phyloP scores from a whole-genome alignment of 2,888 invertebrate genomes.

The Stenolophus ochropezus region DNA sequence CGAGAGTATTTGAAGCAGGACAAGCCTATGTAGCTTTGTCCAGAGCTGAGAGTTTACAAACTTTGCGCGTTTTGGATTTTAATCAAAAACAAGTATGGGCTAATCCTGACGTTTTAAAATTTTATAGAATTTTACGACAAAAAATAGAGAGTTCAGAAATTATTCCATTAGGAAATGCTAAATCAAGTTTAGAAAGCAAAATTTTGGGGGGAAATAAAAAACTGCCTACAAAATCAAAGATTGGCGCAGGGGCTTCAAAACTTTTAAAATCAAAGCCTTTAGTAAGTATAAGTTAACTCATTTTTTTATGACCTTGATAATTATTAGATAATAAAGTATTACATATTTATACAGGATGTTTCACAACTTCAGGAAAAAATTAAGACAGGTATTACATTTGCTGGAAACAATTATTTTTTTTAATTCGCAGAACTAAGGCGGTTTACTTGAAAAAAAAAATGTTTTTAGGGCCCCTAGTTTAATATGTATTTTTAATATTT shows the following conservation, averaged over 20 bases:
- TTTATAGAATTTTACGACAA: constrained; percentile 83
- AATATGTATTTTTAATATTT: too few relatives aligned
- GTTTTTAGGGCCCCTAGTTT: too few relatives aligned
- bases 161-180: constrained; percentile 46
- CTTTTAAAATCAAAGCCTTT: constrained; percentile 59
- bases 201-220: constrained; percentile 1
- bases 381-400: too few relatives aligned
- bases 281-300: constrained; percentile 49
- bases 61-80: constrained; percentile 91
- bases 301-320: too few relatives aligned
- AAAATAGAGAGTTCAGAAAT: constrained; percentile 80
- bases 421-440: too few relatives aligned
- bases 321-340: too few relatives aligned
- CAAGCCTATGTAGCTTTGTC: constrained; percentile 98
- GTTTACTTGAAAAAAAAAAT: too few relatives aligned
- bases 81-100: constrained; percentile 91
- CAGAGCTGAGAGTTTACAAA: constrained; percentile 89
- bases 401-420: too few relatives aligned
- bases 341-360: too few relatives aligned
- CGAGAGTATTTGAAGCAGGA: constrained; percentile 94
- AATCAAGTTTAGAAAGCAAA: background rate
- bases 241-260: background rate
- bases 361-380: too few relatives aligned
- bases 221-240: constrained; percentile 5
- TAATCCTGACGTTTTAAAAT: constrained; percentile 87